Evolutionary conservation across 2,113 vertebrate genomes (phyloP).

Genomic region (Phoenicopterus ruber): DNA sequence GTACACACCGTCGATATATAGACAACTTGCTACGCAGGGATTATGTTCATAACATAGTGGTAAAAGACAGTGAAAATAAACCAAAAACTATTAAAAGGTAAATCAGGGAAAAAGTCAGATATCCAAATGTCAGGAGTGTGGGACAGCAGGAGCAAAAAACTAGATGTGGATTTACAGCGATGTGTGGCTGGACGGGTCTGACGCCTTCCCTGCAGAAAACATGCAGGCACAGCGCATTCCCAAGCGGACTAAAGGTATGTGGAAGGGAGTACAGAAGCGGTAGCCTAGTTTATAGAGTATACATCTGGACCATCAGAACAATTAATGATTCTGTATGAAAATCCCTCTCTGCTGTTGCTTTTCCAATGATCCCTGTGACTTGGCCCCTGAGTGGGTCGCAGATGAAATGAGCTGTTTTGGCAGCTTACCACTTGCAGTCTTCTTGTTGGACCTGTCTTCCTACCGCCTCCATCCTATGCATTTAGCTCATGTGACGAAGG

Average conservation of each 20-base stretch:
- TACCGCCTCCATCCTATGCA: neutral
- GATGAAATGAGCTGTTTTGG: neutral
- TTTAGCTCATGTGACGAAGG: neutral
- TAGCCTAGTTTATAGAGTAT: neutral
- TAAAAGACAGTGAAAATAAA: neutral
- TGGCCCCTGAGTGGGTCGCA: neutral
- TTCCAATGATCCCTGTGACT: neutral
- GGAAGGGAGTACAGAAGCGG: neutral
- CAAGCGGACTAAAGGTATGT: neutral
- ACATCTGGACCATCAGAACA: neutral
- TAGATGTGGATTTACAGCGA: neutral
- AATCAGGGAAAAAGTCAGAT: neutral
- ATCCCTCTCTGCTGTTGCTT: neutral
- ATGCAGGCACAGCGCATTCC: accelerated
- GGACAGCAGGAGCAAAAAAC: neutral
- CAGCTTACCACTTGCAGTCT: neutral
- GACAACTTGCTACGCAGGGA: neutral
- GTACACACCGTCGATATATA: accelerated
- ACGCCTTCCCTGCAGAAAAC: neutral
- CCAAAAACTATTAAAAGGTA: neutral
- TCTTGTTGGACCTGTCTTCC: neutral
- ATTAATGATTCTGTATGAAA: neutral
- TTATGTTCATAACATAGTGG: neutral
- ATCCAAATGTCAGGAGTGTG: neutral
- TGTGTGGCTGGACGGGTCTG: neutral